phyloP scores from a whole-genome alignment of 2,888 invertebrate species.

The Chorisops tibialis region DNA sequence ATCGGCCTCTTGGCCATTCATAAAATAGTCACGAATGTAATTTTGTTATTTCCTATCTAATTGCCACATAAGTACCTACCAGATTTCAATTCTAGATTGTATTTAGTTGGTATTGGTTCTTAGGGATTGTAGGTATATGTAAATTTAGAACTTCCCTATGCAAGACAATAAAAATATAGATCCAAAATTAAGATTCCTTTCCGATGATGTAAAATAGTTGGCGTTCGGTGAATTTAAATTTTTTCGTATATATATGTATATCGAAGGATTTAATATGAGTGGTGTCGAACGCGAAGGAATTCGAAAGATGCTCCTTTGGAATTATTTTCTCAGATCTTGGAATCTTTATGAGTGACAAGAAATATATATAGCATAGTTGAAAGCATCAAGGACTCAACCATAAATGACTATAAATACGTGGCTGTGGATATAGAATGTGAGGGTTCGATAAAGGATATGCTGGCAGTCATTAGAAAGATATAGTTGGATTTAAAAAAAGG shows the following conservation, averaged over 20 bases:
- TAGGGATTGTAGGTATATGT: too few relatives aligned
- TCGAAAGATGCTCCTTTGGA: constrained; percentile 10
- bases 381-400: background rate
- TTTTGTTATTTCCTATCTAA: constrained; percentile 5
- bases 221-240: constrained; percentile 29
- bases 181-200: constrained; percentile 29
- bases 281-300: constrained; percentile 27
- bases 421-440: background rate
- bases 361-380: too few relatives aligned
- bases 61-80: too few relatives aligned
- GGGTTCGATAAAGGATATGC: background rate
- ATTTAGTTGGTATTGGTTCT: too few relatives aligned
- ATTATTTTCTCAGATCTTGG: background rate
- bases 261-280: constrained; percentile 3
- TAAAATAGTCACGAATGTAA: constrained; percentile 14
- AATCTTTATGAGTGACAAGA: background rate
- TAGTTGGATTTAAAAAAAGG: constrained; percentile 4
- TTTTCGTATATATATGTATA: too few relatives aligned
- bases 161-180: background rate
- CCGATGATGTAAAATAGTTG: constrained; percentile 24
- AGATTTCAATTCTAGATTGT: too few relatives aligned
- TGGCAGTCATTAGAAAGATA: constrained; percentile 23
- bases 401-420: background rate
- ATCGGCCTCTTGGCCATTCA: background rate
- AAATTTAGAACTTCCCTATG: too few relatives aligned